Conservation (phyloP, 2,113 vertebrate species). For the Proterorhinus semilunaris region DNA sequence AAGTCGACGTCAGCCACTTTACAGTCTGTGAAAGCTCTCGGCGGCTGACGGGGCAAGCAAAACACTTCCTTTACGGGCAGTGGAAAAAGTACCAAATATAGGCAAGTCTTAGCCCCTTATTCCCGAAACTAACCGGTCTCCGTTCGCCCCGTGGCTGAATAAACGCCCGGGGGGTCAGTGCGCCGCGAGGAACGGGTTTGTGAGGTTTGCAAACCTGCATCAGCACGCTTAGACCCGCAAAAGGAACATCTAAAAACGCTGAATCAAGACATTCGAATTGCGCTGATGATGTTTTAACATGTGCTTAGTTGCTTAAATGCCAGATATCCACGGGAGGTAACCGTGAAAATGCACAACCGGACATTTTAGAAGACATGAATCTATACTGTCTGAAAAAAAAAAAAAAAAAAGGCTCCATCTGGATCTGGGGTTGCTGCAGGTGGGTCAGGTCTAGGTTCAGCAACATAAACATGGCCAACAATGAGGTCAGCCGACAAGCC, state of each 20-base stretch:
- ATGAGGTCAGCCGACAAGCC: too few species aligned
- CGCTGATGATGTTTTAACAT: background rate
- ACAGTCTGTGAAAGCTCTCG: constrained; percentile 11
- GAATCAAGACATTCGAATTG: background rate
- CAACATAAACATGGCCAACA: too few species aligned
- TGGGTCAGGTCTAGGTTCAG: too few species aligned
- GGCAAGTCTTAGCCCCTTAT: constrained; percentile 19
- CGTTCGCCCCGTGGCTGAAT: constrained; percentile 23
- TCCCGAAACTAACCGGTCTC: constrained; percentile 11
- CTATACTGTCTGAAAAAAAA: too few species aligned
- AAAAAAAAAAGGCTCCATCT: too few species aligned
- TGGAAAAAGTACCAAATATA: constrained; percentile 53
- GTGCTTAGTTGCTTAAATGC: too few species aligned
- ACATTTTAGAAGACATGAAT: too few species aligned
- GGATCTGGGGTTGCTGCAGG: too few species aligned
- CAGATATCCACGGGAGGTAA: too few species aligned
- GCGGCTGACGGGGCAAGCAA: constrained; percentile 37
- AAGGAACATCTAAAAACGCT: background rate
- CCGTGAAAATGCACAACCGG: too few species aligned
- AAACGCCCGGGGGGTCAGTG: constrained; percentile 24
- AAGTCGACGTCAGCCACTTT: constrained; percentile 32
- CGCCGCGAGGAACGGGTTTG: background rate
- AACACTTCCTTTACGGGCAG: constrained; percentile 47
- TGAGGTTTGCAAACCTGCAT: background rate
- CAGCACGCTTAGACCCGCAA: background rate